Evolutionary conservation across 2,113 vertebrate genomes (phyloP).

Genomic region (Zingel zingel): DNA sequence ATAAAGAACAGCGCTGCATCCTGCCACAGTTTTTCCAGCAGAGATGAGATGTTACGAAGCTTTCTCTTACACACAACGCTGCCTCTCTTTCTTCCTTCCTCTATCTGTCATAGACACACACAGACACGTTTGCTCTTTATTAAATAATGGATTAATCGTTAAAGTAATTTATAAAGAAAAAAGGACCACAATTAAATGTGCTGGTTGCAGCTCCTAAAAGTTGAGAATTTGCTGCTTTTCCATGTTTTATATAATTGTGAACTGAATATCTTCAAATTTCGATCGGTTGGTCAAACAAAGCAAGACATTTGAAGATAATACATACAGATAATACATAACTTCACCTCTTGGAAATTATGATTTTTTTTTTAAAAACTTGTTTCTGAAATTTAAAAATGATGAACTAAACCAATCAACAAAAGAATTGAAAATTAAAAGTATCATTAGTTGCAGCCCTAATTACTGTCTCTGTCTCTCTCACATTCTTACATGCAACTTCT

Average conservation of each 20-base stretch:
- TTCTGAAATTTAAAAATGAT: not conserved
- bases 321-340: no score
- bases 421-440: not conserved
- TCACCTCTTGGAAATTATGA: not conserved
- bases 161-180: not conserved
- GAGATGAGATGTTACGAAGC: not conserved
- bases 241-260: not conserved
- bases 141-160: not conserved
- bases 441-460: not conserved
- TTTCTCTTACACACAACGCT: not conserved
- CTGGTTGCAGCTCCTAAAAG: not conserved
- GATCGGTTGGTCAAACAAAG: not conserved
- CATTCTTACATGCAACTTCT: not conserved
- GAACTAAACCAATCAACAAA: not conserved
- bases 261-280: not conserved
- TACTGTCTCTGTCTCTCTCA: not conserved
- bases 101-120: not conserved
- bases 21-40: not conserved
- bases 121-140: not conserved
- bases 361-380: not conserved
- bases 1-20: not conserved
- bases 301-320: not conserved
- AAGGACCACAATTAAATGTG: not conserved
- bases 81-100: not conserved
- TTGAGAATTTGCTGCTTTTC: not conserved